These are phyloP conservation scores for Tachuris rubrigastra DNA, from an alignment of 2,113 vertebrate species.

Conservation along the genomic window DNA sequence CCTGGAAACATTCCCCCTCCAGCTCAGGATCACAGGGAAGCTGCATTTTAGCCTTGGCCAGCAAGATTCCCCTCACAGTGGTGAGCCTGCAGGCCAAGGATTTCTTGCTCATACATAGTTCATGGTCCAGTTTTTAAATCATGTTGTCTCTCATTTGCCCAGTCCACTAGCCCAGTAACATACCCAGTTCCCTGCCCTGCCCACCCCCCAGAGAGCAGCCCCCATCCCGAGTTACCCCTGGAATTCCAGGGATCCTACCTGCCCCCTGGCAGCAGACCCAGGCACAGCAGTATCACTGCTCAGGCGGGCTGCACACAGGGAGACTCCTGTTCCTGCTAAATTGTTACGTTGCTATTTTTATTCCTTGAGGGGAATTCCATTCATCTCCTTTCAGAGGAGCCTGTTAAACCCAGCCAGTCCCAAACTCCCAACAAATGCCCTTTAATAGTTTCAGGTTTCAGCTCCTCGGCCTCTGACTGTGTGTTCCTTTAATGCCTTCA, in stretches of 20 bases:
- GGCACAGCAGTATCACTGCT: accelerated
- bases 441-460: not conserved
- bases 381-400: not conserved
- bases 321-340: not conserved
- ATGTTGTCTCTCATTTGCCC: not conserved
- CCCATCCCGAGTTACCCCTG: accelerated
- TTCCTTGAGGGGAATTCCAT: not conserved
- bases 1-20: not conserved
- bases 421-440: not conserved
- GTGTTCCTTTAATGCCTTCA: not conserved
- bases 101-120: not conserved
- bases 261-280: not conserved
- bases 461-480: not conserved
- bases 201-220: not conserved
- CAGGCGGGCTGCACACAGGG: not conserved
- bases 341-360: not conserved
- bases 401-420: not conserved
- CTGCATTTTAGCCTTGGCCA: not conserved
- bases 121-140: not conserved
- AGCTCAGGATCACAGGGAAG: not conserved
- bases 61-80: not conserved
- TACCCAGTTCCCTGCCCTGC: not conserved
- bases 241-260: not conserved
- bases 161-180: not conserved
- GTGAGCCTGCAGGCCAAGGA: not conserved